These are phyloP conservation scores for Hypercompe scribonia DNA, from an alignment of 2,888 invertebrate species.

Conservation along the genomic window DNA sequence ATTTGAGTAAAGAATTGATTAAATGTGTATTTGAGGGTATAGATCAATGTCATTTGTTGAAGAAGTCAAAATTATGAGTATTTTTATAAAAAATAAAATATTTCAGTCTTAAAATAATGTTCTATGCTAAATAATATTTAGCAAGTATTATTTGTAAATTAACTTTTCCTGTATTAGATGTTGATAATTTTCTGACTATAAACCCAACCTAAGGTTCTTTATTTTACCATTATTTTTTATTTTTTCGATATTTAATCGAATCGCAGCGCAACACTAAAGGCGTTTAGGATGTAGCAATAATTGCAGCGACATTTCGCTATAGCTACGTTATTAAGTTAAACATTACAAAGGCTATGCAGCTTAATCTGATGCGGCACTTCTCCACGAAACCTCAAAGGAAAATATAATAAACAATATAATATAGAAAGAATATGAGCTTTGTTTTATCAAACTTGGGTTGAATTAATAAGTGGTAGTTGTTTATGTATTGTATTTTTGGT, in stretches of 20 bases:
- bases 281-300: constrained; percentile 71
- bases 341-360: constrained; percentile 60
- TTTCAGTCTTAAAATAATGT: no score
- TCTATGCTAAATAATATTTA: no score
- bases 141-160: no score
- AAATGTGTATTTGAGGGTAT: no score
- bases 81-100: no score
- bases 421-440: constrained; percentile 14
- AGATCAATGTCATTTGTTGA: no score
- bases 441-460: not conserved
- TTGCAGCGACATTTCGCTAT: constrained; percentile 68
- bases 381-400: constrained; percentile 11
- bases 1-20: no score
- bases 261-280: constrained; percentile 51
- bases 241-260: constrained; percentile 35
- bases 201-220: no score
- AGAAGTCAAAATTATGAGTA: no score
- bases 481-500: not conserved
- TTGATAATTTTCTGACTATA: not conserved
- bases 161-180: not conserved
- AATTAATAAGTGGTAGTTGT: not conserved
- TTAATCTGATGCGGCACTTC: constrained; percentile 42
- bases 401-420: constrained; percentile 3
- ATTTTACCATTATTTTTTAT: no score
- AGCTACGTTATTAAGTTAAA: constrained; percentile 71